Evolutionary conservation across 2,888 invertebrate species (phyloP).

Genomic region (Petrolisthes manimaculis): DNA sequence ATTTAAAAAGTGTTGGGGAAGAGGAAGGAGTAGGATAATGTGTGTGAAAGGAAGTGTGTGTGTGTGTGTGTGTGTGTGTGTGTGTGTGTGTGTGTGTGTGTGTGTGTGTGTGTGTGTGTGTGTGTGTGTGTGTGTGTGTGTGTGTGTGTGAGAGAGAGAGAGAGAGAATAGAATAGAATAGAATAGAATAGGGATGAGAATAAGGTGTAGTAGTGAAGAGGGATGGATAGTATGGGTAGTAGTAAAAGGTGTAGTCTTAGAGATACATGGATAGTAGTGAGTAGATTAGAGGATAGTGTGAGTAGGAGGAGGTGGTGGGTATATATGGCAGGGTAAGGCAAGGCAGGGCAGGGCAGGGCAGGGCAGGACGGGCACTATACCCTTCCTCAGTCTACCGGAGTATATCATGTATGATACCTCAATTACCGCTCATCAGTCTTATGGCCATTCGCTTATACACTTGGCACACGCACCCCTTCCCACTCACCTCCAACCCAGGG

Average conservation of each 20-base stretch:
- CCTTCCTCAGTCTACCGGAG: conserved; percentile 32
- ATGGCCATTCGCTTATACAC: conserved; percentile 46
- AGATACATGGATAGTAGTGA: too few relatives aligned
- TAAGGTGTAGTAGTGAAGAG: background rate
- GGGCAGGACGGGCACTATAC: background rate
- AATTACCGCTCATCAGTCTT: conserved; percentile 56
- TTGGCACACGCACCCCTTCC: conserved; percentile 40
- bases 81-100: conserved; percentile 24
- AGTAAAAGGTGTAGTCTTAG: background rate
- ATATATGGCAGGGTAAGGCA: background rate
- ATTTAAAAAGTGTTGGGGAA: background rate
- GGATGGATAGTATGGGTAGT: background rate
- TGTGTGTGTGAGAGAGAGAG: too few relatives aligned
- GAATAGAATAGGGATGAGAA: background rate
- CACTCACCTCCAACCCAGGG: conserved; percentile 17
- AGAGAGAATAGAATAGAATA: too few relatives aligned
- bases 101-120: conserved; percentile 32
- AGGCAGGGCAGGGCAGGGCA: background rate
- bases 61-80: conserved; percentile 5
- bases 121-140: conserved; percentile 36
- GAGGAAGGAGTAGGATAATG: background rate
- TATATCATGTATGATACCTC: conserved; percentile 55
- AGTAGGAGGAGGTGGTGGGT: background rate
- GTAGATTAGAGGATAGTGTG: conserved; percentile 7
- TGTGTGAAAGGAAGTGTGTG: background rate